Evolutionary conservation across 2,888 invertebrate species (phyloP).

Genomic region (Tricholauxania praeusta): DNA sequence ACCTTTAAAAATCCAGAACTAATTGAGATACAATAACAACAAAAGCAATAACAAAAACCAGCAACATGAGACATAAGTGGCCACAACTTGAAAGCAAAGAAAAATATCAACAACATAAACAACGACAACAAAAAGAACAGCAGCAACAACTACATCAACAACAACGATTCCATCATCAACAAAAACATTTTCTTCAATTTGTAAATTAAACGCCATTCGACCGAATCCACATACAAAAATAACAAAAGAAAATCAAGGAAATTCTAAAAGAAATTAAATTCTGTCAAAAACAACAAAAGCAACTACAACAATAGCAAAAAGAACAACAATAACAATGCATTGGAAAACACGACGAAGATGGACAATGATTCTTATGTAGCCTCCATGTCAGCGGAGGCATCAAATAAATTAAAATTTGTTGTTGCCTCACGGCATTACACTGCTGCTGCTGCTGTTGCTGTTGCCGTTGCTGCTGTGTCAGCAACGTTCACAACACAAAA

Average conservation of each 20-base stretch:
- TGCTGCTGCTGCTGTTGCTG: not conserved
- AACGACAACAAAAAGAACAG: constrained; percentile 23
- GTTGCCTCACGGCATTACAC: not conserved
- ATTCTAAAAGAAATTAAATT: not conserved
- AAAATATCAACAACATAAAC: constrained; percentile 22
- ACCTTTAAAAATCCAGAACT: no score
- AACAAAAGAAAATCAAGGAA: constrained; percentile 3
- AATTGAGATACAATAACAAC: constrained; percentile 2
- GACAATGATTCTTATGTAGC: constrained; percentile 51
- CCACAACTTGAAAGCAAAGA: not conserved
- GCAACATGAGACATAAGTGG: constrained; percentile 2
- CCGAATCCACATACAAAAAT: constrained; percentile 11
- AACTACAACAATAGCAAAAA: constrained; percentile 1
- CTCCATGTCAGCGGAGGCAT: constrained; percentile 42
- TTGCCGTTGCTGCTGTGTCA: no score
- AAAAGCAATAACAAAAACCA: constrained; percentile 35
- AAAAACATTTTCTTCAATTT: constrained; percentile 20
- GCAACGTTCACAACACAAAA: no score
- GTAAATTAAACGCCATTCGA: constrained; percentile 14
- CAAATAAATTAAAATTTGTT: not conserved
- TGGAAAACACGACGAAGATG: constrained; percentile 53
- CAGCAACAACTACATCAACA: constrained; percentile 28
- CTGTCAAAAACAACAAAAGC: not conserved
- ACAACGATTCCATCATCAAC: constrained; percentile 34
- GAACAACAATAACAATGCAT: constrained; percentile 46